Evolutionary conservation across 2,888 invertebrate species (phyloP).

Genomic region (Aspidapion aeneum): DNA sequence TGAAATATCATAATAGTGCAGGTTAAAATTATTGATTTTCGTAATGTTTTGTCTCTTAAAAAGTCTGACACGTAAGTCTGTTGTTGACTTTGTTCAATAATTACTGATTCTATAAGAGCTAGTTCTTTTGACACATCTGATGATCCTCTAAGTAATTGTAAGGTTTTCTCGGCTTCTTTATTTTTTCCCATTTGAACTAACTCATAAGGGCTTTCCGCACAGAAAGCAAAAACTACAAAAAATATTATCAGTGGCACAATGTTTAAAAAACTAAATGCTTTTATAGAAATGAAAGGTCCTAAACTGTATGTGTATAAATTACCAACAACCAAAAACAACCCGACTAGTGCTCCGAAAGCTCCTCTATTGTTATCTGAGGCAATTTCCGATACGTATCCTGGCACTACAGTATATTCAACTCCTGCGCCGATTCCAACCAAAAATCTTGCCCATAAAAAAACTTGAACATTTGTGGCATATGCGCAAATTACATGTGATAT

Average conservation of each 20-base stretch:
- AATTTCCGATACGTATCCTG: constrained; percentile 84
- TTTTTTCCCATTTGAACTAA: constrained; percentile 35
- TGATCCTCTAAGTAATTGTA: constrained; percentile 54
- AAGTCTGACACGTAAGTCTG: constrained; percentile 13
- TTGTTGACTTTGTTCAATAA: constrained; percentile 14
- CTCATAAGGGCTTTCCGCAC: constrained; percentile 31
- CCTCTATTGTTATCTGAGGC: constrained; percentile 75
- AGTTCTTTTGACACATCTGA: constrained; percentile 27
- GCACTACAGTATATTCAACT: constrained; percentile 65
- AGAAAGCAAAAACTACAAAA: constrained; percentile 21
- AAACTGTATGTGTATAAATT: constrained; percentile 63
- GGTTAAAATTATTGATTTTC: constrained; percentile 43
- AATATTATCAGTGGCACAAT: constrained; percentile 22
- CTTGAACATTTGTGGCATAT: constrained; percentile 21
- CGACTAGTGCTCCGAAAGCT: constrained; percentile 54
- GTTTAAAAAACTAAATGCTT: constrained; percentile 21
- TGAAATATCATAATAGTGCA: constrained; percentile 40
- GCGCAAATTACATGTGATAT: constrained; percentile 42
- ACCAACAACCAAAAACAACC: constrained; percentile 52
- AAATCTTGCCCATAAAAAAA: constrained; percentile 52
- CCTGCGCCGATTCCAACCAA: constrained; percentile 63
- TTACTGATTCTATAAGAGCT: constrained; percentile 19
- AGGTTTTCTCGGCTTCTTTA: constrained; percentile 59
- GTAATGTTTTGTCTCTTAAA: constrained; percentile 18
- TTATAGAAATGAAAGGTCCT: constrained; percentile 52